Evolutionary conservation across 2,888 invertebrate species (phyloP).

Genomic region (Gymnoscelis rufifasciata): DNA sequence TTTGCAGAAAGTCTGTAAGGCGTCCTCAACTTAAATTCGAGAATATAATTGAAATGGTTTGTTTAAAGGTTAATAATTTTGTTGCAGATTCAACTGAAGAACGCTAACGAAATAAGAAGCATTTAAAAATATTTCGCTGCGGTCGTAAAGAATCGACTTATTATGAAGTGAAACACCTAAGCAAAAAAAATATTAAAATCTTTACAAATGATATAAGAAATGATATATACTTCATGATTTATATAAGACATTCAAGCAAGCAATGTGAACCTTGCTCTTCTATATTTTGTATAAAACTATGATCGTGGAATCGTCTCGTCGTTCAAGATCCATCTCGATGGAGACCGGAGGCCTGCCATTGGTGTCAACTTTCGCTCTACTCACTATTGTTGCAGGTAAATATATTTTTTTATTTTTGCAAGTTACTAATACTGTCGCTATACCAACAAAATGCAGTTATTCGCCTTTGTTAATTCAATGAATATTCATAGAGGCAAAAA

Average conservation of each 20-base stretch:
- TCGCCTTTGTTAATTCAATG: neutral
- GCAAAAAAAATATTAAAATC: no score
- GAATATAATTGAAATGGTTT: slow-evolving; percentile 15
- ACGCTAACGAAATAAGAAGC: slow-evolving; percentile 39
- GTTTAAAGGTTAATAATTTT: slow-evolving; percentile 35
- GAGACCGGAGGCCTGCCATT: slow-evolving; percentile 67
- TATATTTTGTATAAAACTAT: slow-evolving; percentile 31
- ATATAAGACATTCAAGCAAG: slow-evolving; percentile 41
- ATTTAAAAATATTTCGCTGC: slow-evolving; percentile 6
- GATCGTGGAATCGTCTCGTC: slow-evolving; percentile 51
- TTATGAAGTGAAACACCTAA: no score
- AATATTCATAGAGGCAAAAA: neutral
- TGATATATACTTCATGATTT: no score
- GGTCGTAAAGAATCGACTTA: no score
- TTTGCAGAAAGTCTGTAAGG: slow-evolving; percentile 23
- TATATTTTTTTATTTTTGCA: neutral
- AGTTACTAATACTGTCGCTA: no score
- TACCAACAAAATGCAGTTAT: no score
- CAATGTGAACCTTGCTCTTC: slow-evolving; percentile 41
- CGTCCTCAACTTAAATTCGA: slow-evolving; percentile 26
- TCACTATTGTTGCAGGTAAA: slow-evolving; percentile 73
- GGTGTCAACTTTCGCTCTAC: slow-evolving; percentile 69
- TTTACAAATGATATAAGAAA: slow-evolving; percentile 18
- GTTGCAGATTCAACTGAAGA: slow-evolving; percentile 48
- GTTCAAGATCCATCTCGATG: slow-evolving; percentile 56